Evolutionary conservation across 2,888 invertebrate genomes (phyloP), one percentile per base, ranked within the genome.

Genomic region (Artemia sinica): DNA sequence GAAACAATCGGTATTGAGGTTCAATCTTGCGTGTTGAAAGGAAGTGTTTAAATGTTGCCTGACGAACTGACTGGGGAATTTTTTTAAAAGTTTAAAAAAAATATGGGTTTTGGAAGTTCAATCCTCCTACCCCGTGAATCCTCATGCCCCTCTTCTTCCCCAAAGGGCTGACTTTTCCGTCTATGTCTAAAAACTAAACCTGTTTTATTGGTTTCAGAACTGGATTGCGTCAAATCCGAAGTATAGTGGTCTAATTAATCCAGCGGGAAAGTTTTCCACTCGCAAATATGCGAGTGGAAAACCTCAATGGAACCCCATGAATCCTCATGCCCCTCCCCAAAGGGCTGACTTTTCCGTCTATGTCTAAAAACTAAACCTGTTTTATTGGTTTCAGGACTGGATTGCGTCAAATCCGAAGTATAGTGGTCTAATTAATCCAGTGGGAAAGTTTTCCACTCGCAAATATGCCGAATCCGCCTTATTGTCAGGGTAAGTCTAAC

Each of bases 351-450:
- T 66, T 66, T 66, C 12, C 13, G n/a, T 50, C 48, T 66, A 66
- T 11, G 14, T 68, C 49, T 67, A 50, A n/a, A 41, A 28, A 48
- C 6, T 13, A 18, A 49, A 7, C 28, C 1, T 9, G 7, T 18
- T 66, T 66, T 69, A 13, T 66, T 67, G 58, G 68, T 69, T 73
- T 28, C 69, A 75, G 75, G 73, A 72, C 41, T 75, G 75, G 75
- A 73, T 78, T 7, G 71, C 72, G 52, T 72, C 74, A 70, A 80
- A 81, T 74, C 77, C 78, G 1, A 76, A 77, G 70, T 82, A 82
- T 72, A 71, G 75, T 5, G 73, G 77, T 69, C 73, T 81, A 48
- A 74, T 78, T 66, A 18, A 72, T 71, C 49, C 12, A 28, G n/a
- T 68, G 65, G 67, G 69, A 13, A 65, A 41, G 66, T 52, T 49